Base-by-base conservation (phyloP, 1,140 invertebrate species). In the Drosophila grimshawi region DNA sequence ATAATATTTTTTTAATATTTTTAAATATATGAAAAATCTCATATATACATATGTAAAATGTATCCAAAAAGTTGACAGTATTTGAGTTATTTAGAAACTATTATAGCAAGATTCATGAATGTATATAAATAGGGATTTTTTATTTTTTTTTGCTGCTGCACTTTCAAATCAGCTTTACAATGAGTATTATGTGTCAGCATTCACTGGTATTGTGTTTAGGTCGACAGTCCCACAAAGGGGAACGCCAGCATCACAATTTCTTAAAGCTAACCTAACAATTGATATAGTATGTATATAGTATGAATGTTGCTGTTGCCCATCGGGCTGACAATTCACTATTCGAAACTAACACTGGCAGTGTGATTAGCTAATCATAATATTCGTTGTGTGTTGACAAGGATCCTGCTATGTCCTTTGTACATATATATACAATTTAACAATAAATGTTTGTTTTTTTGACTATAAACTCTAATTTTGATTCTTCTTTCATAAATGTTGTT, bases 311-410 rank as follows among this genome's bases (percentile, higher is more conserved):
- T 76, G 70, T 76, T 72, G 52, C 59, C 59, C 66, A 35, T 60
- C 29, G 52, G 63, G 57, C 63, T 61, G n/a, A 63, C 62, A 70
- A 73, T 60, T 48, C 65, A 72, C 70, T 39, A 72, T 76, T 71
- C 61, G 35, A 78, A 61, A 73, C 76, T 68, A 70, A 67, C 78
- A 78, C 81, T 78, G 90, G 90, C 90, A 91, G 90, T 91, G 90
- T 91, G 90, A 81, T 91, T 91, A 91, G 90, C 90, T 90, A 85
- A 89, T 61, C 78, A 79, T 83, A 65, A 86, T 86, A 59, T 91
- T 91, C 88, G 89, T 91, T 91, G 89, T 89, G 76, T 64, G 41
- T 86, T 61, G 78, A 75, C 77, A 80, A 71, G 78, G 79, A 46
- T 69, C 67, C 80, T 63, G 67, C 76, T 52, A 53, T 80, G 59